Percentiles rank a stretch among this genome's conserved stretches.
These are phyloP conservation scores for Osmerus eperlanus DNA, from an alignment of 2,113 vertebrate species.

Conservation along the genomic window DNA sequence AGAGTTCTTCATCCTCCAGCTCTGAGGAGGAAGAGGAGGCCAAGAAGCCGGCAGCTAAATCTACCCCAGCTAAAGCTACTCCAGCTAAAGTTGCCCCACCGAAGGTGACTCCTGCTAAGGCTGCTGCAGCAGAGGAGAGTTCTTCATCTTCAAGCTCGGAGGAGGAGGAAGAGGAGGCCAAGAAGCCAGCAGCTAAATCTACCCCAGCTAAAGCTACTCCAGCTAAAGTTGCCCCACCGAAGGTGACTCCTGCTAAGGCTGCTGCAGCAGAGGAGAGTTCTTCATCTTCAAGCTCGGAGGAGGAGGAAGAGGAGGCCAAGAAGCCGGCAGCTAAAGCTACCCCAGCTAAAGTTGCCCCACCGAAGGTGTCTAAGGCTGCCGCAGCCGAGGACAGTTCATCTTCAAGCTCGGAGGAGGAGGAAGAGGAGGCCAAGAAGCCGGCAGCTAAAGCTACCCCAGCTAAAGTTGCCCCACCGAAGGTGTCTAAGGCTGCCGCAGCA, in stretches of 20 bases:
- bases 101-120: too few relatives aligned
- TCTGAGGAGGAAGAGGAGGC: conserved; percentile 52
- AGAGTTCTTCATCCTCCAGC: conserved; percentile 44
- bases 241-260: not conserved
- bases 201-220: not conserved
- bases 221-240: not conserved
- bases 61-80: conserved; percentile 11
- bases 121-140: too few relatives aligned
- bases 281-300: conserved; percentile 43
- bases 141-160: conserved; percentile 3
- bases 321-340: conserved; percentile 23
- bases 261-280: conserved; percentile 8
- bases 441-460: not conserved
- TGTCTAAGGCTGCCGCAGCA: not conserved
- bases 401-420: conserved; percentile 15
- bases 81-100: conserved; percentile 28
- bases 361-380: conserved; percentile 32
- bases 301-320: conserved; percentile 26
- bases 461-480: not conserved
- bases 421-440: not conserved
- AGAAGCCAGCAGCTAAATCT: not conserved
- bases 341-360: conserved; percentile 32
- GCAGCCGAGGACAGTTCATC: not conserved
- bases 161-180: conserved; percentile 15
- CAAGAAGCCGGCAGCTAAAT: conserved; percentile 32